Base-by-base conservation (phyloP, 2,888 invertebrate genomes). In the Netelia inedita region DNA sequence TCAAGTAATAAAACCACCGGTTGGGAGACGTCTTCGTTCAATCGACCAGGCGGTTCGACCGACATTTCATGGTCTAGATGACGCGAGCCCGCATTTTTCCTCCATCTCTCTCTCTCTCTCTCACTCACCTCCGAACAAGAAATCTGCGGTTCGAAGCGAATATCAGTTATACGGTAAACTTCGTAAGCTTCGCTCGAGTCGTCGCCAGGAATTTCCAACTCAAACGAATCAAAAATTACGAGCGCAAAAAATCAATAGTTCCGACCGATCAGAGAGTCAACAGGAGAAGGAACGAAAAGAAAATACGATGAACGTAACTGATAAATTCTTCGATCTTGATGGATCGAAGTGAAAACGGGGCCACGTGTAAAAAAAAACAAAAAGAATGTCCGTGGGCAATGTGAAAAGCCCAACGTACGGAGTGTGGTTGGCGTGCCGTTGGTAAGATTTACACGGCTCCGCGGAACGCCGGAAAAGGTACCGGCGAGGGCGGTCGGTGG, bases 401-500 rank as follows among this genome's bases (percentile, higher is more conserved):
- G 14, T 46, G 14, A 14, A 46, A 10, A 46, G 46, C 10, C 14
- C 46, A 2, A 46, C 46, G 46, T 46, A 71, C 71, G 28, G 35
- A 80, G 74, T 85, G 83, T 66, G 84, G 91, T 90, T 91, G 89
- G 91, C 91, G 92, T 92, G 92, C 88, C 86, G 87, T 82, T 86
- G 71, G 79, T 50, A 89, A 92, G 92, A 92, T 92, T 92, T 92
- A 92, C 89, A 89, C 89, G 69, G 81, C 81, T 86, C 73, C 66
- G 57, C 43, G 74, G 89, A 89, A 87, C 83, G 90, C 91, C 91
- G 92, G 92, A 92, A 92, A 91, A 89, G 90, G 89, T 90, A 91
- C 89, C 88, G 19, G 72, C 9, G 85, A 88, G 90, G 89, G 90
- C 90, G 89, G 90, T 88, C 83, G 89, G 83, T 89, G 89, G 88